Base-by-base conservation (phyloP, 2,113 vertebrate genomes). In the Corydoras sp. region DNA sequence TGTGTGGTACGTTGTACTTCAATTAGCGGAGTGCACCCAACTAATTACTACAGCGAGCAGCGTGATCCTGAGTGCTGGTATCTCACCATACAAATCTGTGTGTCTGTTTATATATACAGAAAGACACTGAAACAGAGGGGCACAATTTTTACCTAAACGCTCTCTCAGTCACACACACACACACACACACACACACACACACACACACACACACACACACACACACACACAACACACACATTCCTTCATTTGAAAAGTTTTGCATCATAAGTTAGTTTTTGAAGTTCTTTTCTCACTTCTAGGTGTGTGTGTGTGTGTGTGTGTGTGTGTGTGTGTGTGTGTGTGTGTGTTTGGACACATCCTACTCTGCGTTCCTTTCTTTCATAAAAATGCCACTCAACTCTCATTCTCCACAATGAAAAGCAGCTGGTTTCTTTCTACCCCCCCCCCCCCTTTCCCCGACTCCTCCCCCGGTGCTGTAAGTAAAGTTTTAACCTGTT, bases 371-470 rank as follows among this genome's bases (percentile, higher is more conserved):
- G 73, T 81, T 82, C 55, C 76, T 86, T 83, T 76, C 76, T 84
- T 86, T 85, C 76, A 84, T 88, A 86, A 88, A 87, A 87, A 85
- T 55, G 82, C 83, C 86, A 86, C 82, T 86, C 80, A 80, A 77
- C 74, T 84, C 76, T 81, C 83, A 73, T 71, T 66, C 80, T 30
- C 64, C 83, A 69, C 79, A 88, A 86, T 83, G 68, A 65, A 83
- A 72, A 87, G 82, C 86, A 89, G 86, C 86, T 87, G 87, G 77
- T 8, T 9, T 82, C 74, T 79, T 66, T 75, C 69, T 77, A 62
- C 30, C 68, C 74, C 70, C 75, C 56, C 76, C 62, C 65, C 18
- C 68, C 18, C 72, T 58, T 82, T 53, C 65, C 63, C 68, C 71
- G 51, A 58, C 80, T 62, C 70, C 14, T 60, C 49, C 55, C 43